Base-by-base conservation (phyloP, 2,113 vertebrate species). In the Scartelaos histophorus region DNA sequence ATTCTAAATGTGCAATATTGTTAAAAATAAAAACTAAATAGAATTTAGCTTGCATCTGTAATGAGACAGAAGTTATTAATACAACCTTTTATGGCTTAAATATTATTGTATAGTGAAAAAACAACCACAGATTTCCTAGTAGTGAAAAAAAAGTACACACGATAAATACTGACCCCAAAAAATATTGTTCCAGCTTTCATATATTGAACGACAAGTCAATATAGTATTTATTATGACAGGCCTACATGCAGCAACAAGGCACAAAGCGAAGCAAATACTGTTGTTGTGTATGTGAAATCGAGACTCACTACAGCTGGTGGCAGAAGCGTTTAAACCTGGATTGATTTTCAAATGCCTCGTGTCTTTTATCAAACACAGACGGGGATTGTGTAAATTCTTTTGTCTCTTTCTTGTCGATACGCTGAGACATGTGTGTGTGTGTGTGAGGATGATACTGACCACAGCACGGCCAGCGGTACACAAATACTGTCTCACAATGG, bases 351-450 rank as follows among this genome's bases (percentile, higher is more conserved):
- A 83, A 82, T 65, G 69, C 61, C 74, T 67, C 62, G 61, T 29
- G 25, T 76, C 76, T 45, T 87, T 79, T 70, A 82, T 86, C 80
- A 87, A 6, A 49, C 65, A 35, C 54, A 21, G 78, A 53, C 51
- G 75, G 82, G 61, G 69, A 81, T 88, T 78, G 71, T 71, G 68
- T 69, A 68, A 79, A 76, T 72, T 71, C 76, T 80, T 86, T 73
- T 75, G 75, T 69, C 75, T 68, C 81, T 60, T 38, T 35, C 62
- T 68, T 76, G 73, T 85, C 69, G 4, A 82, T 82, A 49, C n/a
- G 43, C 70, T 71, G 64, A 22, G 66, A 58, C 65, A 5, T 46
- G 70, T 60, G 56, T 43, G n/a, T 21, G 22, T 43, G 16, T 24
- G 64, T 76, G 51, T 24, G 76, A 47, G 64, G 66, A 69, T n/a